These are phyloP conservation scores for Pentalonia nigronervosa DNA, from an alignment of 1,140 invertebrate genomes.

Conservation along the genomic window DNA sequence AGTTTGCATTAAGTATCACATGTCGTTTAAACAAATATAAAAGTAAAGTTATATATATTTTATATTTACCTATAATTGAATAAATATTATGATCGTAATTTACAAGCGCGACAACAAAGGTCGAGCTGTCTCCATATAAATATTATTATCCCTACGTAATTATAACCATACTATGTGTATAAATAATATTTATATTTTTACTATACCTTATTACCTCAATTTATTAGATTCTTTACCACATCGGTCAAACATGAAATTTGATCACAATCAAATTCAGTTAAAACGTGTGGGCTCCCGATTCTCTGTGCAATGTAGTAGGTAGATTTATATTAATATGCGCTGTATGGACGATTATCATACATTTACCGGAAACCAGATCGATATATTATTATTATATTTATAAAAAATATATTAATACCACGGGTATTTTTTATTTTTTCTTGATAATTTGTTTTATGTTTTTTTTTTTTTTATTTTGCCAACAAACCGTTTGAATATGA, in stretches of 20 bases:
- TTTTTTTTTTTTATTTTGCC: background rate
- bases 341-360: background rate
- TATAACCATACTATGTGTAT: background rate
- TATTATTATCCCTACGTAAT: too few relatives aligned
- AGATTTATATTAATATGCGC: background rate
- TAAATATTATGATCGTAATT: too few relatives aligned
- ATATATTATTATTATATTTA: background rate
- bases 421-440: background rate
- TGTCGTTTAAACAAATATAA: background rate
- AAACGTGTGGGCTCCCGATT: background rate
- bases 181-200: too few relatives aligned
- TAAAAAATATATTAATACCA: background rate
- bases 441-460: background rate
- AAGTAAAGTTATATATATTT: too few relatives aligned
- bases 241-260: background rate
- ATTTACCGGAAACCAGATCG: background rate
- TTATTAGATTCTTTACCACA: background rate
- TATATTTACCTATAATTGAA: too few relatives aligned
- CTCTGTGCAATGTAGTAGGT: background rate
- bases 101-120: too few relatives aligned
- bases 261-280: background rate
- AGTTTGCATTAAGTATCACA: background rate
- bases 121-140: too few relatives aligned
- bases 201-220: background rate
- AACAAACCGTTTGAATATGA: background rate